Base-by-base conservation (phyloP, 1,140 invertebrate species). In the Scaptomyza pallida region DNA sequence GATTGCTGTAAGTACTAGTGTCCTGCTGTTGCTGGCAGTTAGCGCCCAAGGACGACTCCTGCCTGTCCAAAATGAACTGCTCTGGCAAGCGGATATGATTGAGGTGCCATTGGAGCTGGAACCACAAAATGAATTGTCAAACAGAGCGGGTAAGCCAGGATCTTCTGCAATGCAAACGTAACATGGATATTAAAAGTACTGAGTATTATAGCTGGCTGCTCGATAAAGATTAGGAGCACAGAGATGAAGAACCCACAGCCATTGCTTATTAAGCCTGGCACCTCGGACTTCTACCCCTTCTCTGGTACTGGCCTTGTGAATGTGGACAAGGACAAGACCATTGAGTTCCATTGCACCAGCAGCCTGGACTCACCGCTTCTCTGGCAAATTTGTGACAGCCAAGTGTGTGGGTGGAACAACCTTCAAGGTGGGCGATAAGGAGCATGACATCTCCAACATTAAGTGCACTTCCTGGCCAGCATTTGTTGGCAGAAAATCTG, bases 401-500 rank as follows among this genome's bases (percentile, higher is more conserved):
- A 86, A 64, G 33, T 90, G 89, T 19, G 75, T 85, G 10, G 57
- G 65, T 1, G 89, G 89, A 17, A 47, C 60, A 8, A 78, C 57
- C 30, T 90, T 90, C 47, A 71, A 57, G 43, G 64, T 90, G 6
- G 47, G 65, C 45, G 67, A 72, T 8, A 75, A 72, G 54, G 54
- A 78, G 8, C 65, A 78, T 19, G 79, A 85, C 40, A 65, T 91
- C 23, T 73, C 75, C 3, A 48, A 67, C 26, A 74, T 92, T 10
- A 68, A 64, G 15, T 92, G 83, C 61, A 82, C 54, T 1, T 77
- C 68, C 48, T 75, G 78, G 68, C 78, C 83, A 8, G 65, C 65
- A 0, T 86, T 91, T 59, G 88, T 85, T 6, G 91, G 90, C 43
- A 75, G 72, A 19, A 86, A 86, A 37, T 90, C 82, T 2, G 81